Evolutionary conservation across 2,113 vertebrate species (phyloP).

Genomic region (Mirounga angustirostris): DNA sequence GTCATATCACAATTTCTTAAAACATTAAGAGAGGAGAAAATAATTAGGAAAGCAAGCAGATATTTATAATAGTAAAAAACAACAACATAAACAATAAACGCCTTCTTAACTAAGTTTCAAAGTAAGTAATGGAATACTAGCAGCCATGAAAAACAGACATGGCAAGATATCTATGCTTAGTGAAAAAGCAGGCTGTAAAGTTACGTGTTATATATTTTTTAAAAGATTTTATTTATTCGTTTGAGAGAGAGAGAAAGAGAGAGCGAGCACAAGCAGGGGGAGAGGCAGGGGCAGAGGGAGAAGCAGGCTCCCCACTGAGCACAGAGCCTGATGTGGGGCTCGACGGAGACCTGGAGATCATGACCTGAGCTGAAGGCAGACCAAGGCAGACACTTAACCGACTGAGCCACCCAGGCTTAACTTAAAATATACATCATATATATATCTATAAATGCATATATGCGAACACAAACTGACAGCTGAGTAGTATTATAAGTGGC

Average conservation of each 20-base stretch:
- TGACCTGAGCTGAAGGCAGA: too few species aligned
- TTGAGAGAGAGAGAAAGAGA: too few species aligned
- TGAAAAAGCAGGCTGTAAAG: neutral
- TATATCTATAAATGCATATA: neutral
- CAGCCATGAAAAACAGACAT: neutral
- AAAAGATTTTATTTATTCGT: too few species aligned
- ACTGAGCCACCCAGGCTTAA: neutral
- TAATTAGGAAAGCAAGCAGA: neutral
- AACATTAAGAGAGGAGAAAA: neutral
- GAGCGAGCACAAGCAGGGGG: too few species aligned
- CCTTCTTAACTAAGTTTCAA: neutral
- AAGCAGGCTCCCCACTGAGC: too few species aligned
- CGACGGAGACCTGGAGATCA: too few species aligned
- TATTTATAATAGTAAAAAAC: neutral
- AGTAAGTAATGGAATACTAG: neutral
- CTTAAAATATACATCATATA: neutral
- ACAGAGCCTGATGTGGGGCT: too few species aligned
- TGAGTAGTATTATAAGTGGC: neutral
- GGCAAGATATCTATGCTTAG: neutral
- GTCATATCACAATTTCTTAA: neutral
- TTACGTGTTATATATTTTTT: neutral
- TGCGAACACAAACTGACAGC: constrained; percentile 13
- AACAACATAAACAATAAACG: constrained; percentile 1
- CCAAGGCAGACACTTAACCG: too few species aligned
- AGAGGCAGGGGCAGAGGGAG: too few species aligned